Percentiles rank a stretch among this genome's conserved stretches.
phyloP scores from a whole-genome alignment of 2,113 vertebrate genomes.

The Myanophis thanlyinensis region DNA sequence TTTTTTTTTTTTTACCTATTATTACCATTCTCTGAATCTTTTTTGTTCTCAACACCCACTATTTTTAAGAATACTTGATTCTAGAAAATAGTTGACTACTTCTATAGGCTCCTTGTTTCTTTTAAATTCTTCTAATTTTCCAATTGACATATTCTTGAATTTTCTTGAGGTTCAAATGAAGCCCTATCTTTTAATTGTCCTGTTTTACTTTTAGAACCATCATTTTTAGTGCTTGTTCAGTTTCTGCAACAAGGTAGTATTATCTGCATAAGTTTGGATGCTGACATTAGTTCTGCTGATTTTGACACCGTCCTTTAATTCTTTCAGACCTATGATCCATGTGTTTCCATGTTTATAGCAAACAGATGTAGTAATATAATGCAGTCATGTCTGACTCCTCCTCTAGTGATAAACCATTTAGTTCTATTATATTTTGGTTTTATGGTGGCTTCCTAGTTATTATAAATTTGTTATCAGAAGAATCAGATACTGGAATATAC shows the following conservation, averaged over 20 bases:
- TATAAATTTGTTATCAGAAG: neutral
- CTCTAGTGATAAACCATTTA: neutral
- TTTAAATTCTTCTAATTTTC: neutral
- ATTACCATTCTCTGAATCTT: neutral
- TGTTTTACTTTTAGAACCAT: neutral
- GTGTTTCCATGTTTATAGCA: neutral
- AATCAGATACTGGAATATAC: neutral
- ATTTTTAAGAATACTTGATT: neutral
- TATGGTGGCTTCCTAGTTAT: neutral
- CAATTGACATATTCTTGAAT: neutral
- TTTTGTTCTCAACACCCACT: neutral
- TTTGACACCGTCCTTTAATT: neutral
- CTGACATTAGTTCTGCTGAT: neutral
- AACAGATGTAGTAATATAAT: neutral
- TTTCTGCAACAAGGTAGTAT: neutral
- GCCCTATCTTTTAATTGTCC: neutral
- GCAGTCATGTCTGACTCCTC: neutral
- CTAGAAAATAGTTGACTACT: neutral
- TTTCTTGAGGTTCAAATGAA: neutral
- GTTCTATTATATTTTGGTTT: neutral
- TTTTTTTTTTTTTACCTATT: neutral
- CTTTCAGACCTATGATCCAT: neutral
- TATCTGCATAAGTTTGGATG: neutral
- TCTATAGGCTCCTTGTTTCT: neutral
- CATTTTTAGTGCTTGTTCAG: neutral